Percentiles rank a stretch among this genome's conserved stretches.
phyloP scores from a whole-genome alignment of 92 coral and sea anemone species.

The Anthopleura xanthogrammica region DNA sequence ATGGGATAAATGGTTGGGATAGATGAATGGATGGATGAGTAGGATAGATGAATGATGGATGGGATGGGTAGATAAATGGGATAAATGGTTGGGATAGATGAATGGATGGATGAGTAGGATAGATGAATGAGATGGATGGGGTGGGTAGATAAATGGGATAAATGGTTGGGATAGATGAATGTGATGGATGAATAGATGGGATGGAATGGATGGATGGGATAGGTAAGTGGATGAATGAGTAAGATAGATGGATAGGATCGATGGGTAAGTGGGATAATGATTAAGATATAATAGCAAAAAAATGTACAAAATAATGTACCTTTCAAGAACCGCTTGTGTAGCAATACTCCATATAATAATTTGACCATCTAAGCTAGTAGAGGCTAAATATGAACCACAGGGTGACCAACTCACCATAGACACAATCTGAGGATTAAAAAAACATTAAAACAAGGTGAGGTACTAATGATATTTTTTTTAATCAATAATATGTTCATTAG shows the following conservation, averaged over 20 bases:
- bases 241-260: not conserved
- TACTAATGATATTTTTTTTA: too few species aligned
- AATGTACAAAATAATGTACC: constrained; percentile 38
- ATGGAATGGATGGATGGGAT: not conserved
- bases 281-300: not conserved
- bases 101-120: not conserved
- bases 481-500: too few species aligned
- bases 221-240: not conserved
- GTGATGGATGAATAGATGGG: not conserved
- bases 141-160: not conserved
- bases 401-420: constrained; percentile 94
- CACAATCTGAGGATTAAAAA: constrained; percentile 45
- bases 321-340: constrained; percentile 66
- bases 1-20: too few species aligned
- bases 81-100: not conserved
- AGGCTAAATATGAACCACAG: constrained; percentile 89
- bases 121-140: not conserved
- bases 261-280: not conserved
- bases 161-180: too few species aligned
- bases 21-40: not conserved
- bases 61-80: not conserved
- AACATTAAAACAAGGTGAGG: not conserved
- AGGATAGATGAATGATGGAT: too few species aligned
- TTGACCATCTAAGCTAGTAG: constrained; percentile 85
- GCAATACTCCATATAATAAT: constrained; percentile 83